Base-by-base conservation (phyloP, 1,140 invertebrate genomes). In the Ladona fulva region DNA sequence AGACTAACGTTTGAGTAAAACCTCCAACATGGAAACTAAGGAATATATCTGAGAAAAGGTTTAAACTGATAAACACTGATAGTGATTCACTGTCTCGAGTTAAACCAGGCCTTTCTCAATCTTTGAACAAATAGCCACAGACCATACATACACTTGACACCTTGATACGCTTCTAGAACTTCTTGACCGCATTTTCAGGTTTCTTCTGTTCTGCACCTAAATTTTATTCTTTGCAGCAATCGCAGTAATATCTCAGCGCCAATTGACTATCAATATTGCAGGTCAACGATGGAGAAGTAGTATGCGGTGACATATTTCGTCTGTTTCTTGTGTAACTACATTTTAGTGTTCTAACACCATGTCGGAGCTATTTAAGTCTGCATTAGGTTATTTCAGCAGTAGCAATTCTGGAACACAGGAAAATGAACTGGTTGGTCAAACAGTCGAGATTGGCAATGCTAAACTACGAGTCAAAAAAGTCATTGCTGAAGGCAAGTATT, bases 351-450 rank as follows among this genome's bases (percentile, higher is more conserved):
- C 52, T 12, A 3, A 6, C 52, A 75, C 24, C 37, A 95, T 95
- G 94, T 92, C 93, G 85, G 93, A 93, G 84, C 89, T 95, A 82
- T 93, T 96, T 85, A 95, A 95, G 87, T 95, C 93, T 78, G 94
- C 94, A 79, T 90, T 95, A 82, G 93, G 93, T 80, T 94, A 94
- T 84, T 93, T 95, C 83, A 90, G 89, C 81, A 85, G 82, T 74
- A 87, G 84, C 82, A 24, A 24, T 44, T 42, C n/a, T 3, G 77
- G 66, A 24, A 66, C 14, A 6, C 86, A 86, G 83, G 92, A 94
- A 81, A 95, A 95, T 87, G 94, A 95, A 85, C 96, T 96, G 86
- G 92, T 97, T 79, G 96, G 96, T 42, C 94, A 97, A 87, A 88
- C 90, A 81, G 89, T 98, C 75, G 95, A 97, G 87, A 90, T 98